Evolutionary conservation across 2,888 invertebrate species (phyloP).

Genomic region (Leistus spinibarbis): DNA sequence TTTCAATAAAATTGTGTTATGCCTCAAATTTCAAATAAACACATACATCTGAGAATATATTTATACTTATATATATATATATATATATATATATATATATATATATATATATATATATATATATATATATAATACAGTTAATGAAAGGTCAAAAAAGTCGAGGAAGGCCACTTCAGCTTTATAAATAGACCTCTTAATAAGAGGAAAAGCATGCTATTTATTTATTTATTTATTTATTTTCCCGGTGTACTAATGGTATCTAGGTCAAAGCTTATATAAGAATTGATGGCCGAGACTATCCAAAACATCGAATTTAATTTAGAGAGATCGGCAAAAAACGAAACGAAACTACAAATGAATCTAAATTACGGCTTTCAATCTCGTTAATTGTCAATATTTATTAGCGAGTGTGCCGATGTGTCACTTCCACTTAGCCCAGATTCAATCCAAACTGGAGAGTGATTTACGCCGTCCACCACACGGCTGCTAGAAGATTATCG

Average conservation of each 20-base stretch:
- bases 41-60: too few species aligned
- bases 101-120: too few species aligned
- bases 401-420: neutral
- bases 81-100: too few species aligned
- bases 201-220: neutral
- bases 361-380: slow-evolving; percentile 19
- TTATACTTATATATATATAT: too few species aligned
- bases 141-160: too few species aligned
- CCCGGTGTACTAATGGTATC: neutral
- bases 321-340: neutral
- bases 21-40: neutral
- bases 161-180: too few species aligned
- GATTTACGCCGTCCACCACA: slow-evolving; percentile 7
- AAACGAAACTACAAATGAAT: slow-evolving; percentile 16
- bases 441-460: slow-evolving; percentile 15
- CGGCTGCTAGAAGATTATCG: slow-evolving; percentile 5
- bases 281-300: neutral
- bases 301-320: neutral
- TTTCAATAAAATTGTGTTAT: neutral
- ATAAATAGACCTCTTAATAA: too few species aligned
- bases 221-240: too few species aligned
- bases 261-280: neutral
- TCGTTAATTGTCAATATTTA: slow-evolving; percentile 36
- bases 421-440: slow-evolving; percentile 28
- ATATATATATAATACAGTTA: too few species aligned